These are phyloP conservation scores for Gastracanthus pulcherrimus DNA, from an alignment of 2,888 invertebrate species.

Conservation along the genomic window DNA sequence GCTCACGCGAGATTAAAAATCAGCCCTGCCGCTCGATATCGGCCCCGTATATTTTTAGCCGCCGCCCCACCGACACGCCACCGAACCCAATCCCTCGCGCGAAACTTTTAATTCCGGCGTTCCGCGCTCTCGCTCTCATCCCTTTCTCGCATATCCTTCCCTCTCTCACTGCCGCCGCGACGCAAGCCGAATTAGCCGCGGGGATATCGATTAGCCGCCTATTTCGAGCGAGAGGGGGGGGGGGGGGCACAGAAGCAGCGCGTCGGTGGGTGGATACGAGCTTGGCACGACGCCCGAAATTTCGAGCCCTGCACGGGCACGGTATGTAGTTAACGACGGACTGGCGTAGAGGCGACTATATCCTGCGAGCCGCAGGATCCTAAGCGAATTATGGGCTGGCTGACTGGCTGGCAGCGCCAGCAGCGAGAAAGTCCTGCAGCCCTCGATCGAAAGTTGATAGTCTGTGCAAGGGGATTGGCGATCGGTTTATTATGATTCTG, in stretches of 20 bases:
- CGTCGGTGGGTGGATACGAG: neutral
- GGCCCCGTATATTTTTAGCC: neutral
- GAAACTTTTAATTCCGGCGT: neutral
- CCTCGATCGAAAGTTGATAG: neutral
- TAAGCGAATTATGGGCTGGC: slow-evolving; percentile 2
- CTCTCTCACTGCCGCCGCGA: neutral
- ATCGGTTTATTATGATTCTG: neutral
- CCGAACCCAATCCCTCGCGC: too few species aligned
- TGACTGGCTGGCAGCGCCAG: too few species aligned
- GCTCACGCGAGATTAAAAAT: neutral
- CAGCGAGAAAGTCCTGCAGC: neutral
- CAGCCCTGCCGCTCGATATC: neutral
- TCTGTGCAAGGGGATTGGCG: neutral
- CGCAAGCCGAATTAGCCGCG: slow-evolving; percentile 14
- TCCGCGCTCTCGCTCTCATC: neutral
- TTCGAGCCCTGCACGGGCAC: neutral
- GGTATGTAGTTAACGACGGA: too few species aligned
- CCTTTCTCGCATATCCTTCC: slow-evolving; percentile 5
- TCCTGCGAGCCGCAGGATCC: neutral
- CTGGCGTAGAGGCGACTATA: neutral
- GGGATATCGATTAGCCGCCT: slow-evolving; percentile 39
- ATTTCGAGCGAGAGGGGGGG: slow-evolving; percentile 15
- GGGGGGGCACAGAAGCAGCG: too few species aligned
- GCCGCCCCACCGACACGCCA: too few species aligned
- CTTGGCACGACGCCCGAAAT: slow-evolving; percentile 42